Evolutionary conservation across 2,113 vertebrate species (phyloP), one percentile per base, ranked within the genome.

Genomic region (Lophura nycthemera): DNA sequence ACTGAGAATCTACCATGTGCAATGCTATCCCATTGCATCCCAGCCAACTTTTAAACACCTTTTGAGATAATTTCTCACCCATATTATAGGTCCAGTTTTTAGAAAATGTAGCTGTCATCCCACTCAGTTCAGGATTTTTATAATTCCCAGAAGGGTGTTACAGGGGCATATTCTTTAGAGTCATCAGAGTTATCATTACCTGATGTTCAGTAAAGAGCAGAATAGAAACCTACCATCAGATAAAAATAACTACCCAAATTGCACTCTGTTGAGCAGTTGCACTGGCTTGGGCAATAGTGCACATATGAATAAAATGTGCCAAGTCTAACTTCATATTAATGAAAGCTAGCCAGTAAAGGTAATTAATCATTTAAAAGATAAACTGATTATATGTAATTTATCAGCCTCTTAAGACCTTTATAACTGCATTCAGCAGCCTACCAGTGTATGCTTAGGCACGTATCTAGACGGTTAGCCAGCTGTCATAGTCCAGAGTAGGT

Each of bases 351-450:
- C 61, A 34, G 43, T 61, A 86, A 88, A n/a, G 25, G 47, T 57
- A 92, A 92, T 95, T 80, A 83, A 80, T 90, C 3, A 81, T 81
- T 91, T 74, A 38, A 90, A 89, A 72, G 36, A 42, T 83, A 81
- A 92, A 88, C 43, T 65, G 72, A 86, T 91, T 65, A 21, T 27
- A 43, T 36, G 57, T 75, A 38, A 88, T 91, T 79, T 86, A 67
- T 83, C 82, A 86, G 32, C 54, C 83, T 86, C 79, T 83, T 36
- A 81, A 75, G 40, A 25, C 57, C 76, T 89, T 74, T 83, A 65
- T 77, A 83, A 60, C 67, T 59, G 38, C 84, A 60, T 64, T 80
- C 56, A 88, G 69, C 82, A 95, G 65, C 38, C 87, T 64, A 52
- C 72, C 13, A 92, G 75, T 71, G 30, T n/a, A 73, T 56, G 32